phyloP scores from a whole-genome alignment of 2,888 invertebrate genomes.

The Diabrotica balteata region DNA sequence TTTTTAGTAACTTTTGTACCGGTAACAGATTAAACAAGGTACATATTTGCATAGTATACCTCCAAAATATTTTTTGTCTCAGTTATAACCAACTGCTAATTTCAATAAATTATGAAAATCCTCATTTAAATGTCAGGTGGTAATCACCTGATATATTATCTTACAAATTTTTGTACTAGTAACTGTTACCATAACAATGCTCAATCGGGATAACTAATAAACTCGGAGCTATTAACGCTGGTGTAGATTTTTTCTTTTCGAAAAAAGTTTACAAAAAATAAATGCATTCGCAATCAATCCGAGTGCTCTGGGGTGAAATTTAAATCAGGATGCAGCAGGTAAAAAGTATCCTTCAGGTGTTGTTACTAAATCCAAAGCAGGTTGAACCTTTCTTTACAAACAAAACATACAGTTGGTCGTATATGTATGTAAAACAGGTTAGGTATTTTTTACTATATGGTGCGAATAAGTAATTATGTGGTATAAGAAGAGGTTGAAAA shows the following conservation, averaged over 20 bases:
- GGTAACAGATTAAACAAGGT: too few relatives aligned
- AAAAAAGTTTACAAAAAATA: constrained; percentile 28
- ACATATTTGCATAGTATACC: too few relatives aligned
- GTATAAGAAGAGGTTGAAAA: constrained; percentile 7
- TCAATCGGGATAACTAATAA: constrained; percentile 24
- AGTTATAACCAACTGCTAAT: constrained; percentile 15
- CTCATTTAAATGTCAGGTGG: constrained; percentile 21
- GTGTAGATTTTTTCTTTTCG: not conserved
- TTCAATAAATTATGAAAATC: constrained; percentile 23
- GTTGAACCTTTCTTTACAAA: constrained; percentile 33
- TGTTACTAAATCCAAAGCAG: constrained; percentile 27
- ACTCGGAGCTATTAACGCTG: constrained; percentile 13
- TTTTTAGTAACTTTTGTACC: too few relatives aligned
- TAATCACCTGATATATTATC: constrained; percentile 27
- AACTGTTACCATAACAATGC: constrained; percentile 24
- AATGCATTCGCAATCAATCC: constrained; percentile 25
- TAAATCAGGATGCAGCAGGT: constrained; percentile 34
- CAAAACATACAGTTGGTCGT: constrained; percentile 32
- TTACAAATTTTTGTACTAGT: constrained; percentile 23
- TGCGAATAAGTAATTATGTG: constrained; percentile 16
- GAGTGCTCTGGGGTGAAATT: constrained; percentile 33
- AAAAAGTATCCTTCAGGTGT: constrained; percentile 37
- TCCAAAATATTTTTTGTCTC: too few relatives aligned
- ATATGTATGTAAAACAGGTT: constrained; percentile 37
- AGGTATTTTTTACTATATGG: constrained; percentile 31